Evolutionary conservation across 2,797 vertebrate species (phyloP).

Genomic region (Halcyon leucocephala): DNA sequence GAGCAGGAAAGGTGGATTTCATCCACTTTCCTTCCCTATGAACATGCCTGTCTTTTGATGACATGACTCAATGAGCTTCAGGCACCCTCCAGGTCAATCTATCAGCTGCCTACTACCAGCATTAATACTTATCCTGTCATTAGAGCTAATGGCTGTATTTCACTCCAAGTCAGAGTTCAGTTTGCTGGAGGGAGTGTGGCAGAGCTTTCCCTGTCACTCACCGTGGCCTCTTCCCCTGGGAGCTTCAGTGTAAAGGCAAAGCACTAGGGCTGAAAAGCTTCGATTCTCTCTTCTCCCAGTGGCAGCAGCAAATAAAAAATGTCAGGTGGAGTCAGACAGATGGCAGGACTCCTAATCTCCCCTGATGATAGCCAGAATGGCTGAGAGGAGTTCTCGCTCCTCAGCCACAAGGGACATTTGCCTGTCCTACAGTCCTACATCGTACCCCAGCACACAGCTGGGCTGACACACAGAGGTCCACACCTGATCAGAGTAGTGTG

Average conservation of each 20-base stretch:
- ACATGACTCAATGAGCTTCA: neutral
- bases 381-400: neutral
- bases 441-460: accelerated
- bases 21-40: neutral
- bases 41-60: neutral
- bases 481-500: neutral
- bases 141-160: neutral
- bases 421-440: neutral
- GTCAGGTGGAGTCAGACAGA: neutral
- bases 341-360: neutral
- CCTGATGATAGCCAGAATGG: neutral
- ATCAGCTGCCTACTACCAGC: neutral
- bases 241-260: neutral
- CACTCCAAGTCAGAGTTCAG: neutral
- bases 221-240: neutral
- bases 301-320: neutral
- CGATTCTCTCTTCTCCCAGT: neutral
- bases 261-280: neutral
- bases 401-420: neutral
- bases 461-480: neutral
- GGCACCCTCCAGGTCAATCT: neutral
- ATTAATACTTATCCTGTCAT: neutral
- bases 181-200: neutral
- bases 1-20: neutral
- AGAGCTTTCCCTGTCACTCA: neutral